These are phyloP conservation scores for Thryonomys swinderianus DNA, from an alignment of 2,113 vertebrate genomes.

Conservation along the genomic window DNA sequence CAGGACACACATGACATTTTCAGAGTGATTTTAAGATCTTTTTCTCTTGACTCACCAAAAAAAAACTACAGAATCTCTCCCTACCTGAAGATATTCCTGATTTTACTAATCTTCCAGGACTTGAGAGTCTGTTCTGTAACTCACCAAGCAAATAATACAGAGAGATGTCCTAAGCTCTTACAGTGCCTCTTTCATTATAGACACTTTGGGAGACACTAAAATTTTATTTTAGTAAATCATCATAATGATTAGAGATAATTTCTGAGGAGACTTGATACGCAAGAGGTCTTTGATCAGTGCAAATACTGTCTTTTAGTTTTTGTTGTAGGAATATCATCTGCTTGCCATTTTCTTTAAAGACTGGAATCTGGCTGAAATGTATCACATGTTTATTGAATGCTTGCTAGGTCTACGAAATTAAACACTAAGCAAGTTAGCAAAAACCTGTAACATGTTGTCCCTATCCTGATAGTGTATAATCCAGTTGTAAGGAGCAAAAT, in stretches of 20 bases:
- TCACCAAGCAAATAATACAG: not conserved
- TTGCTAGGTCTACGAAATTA: not conserved
- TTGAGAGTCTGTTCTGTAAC: not conserved
- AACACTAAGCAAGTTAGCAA: not conserved
- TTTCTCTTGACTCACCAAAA: slow-evolving; percentile 25
- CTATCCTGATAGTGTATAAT: slow-evolving; percentile 1
- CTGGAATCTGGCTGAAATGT: not conserved
- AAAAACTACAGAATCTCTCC: not conserved
- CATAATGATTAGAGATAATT: not conserved
- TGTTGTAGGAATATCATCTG: not conserved
- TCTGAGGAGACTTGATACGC: not conserved
- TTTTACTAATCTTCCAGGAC: not conserved
- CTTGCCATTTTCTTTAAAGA: slow-evolving; percentile 38
- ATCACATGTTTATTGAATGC: not conserved
- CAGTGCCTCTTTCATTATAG: not conserved
- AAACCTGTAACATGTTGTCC: not conserved
- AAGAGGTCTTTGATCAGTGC: not conserved
- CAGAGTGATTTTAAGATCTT: not conserved
- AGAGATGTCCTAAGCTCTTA: not conserved
- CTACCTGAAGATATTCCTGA: not conserved
- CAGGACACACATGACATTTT: slow-evolving; percentile 1
- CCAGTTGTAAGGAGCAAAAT: slow-evolving; percentile 5
- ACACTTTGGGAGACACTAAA: not conserved
- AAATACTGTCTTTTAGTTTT: not conserved
- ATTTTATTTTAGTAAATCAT: not conserved